Conservation (phyloP, 2,113 vertebrate species). For the Seriola aureovittata region DNA sequence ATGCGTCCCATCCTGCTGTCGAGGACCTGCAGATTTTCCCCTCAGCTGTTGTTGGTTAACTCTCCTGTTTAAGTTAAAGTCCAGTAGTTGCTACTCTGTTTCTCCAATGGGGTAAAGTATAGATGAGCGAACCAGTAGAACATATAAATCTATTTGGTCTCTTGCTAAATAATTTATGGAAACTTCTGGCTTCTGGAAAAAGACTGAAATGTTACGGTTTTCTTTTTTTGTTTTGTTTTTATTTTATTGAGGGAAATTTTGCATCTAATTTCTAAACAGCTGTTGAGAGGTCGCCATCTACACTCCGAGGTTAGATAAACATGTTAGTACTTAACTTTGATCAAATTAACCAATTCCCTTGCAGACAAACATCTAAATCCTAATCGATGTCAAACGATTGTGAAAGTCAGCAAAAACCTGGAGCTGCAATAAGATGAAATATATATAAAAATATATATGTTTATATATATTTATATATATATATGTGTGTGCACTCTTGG, state of each 20-base stretch:
- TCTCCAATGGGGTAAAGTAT: too few species aligned
- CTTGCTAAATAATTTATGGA: not conserved
- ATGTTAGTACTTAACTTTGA: conserved; percentile 6
- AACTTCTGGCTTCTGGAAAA: not conserved
- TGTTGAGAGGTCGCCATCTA: not conserved
- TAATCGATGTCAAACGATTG: conserved; percentile 20
- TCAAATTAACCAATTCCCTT: conserved; percentile 8
- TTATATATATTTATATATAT: conserved; percentile 9
- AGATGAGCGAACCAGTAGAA: not conserved
- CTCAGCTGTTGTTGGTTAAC: conserved; percentile 10
- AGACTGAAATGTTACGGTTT: not conserved
- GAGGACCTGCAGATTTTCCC: conserved; percentile 6
- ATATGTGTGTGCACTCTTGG: conserved; percentile 2
- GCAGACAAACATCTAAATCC: conserved; percentile 2
- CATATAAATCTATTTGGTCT: not conserved
- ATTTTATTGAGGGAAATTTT: not conserved
- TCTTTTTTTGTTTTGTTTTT: not conserved
- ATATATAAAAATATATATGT: not conserved
- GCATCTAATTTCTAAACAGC: conserved; percentile 16
- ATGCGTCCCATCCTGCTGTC: not conserved
- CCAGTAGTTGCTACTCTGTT: conserved; percentile 21
- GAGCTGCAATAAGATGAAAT: conserved; percentile 60
- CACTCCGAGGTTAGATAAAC: not conserved
- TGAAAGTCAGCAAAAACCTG: conserved; percentile 30
- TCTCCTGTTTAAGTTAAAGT: not conserved